phyloP scores from a whole-genome alignment of 1,140 invertebrate species.

The Galendromus occidentalis region DNA sequence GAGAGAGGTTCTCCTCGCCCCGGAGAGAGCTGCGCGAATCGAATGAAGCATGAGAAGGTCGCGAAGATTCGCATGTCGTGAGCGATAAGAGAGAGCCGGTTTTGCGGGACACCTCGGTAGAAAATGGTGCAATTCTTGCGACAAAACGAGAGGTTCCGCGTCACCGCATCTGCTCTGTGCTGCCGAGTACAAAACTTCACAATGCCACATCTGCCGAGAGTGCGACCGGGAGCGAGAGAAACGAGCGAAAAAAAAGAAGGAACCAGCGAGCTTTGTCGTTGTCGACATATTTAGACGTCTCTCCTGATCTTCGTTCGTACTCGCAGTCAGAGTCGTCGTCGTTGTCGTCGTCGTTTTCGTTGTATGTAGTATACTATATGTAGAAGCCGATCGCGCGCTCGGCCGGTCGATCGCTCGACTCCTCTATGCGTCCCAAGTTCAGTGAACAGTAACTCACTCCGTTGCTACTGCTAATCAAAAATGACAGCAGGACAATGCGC shows the following conservation, averaged over 20 bases:
- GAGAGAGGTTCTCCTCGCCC: too few species aligned
- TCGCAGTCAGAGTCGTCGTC: background rate
- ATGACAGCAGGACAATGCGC: constrained; percentile 8
- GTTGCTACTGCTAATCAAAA: constrained; percentile 11
- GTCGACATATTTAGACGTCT: constrained; percentile 9
- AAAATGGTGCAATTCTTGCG: constrained; percentile 9
- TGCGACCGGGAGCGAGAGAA: too few species aligned
- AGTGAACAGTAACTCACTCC: background rate
- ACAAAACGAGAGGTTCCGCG: constrained; percentile 7
- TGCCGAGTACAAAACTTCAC: constrained; percentile 3
- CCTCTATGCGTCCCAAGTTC: background rate
- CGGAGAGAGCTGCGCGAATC: too few species aligned
- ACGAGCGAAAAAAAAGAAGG: too few species aligned
- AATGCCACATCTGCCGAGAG: background rate
- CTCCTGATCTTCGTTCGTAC: background rate
- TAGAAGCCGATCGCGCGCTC: background rate
- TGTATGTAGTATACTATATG: background rate
- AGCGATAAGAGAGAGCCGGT: too few species aligned
- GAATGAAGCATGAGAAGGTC: too few species aligned
- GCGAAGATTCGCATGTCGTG: too few species aligned
- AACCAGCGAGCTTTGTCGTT: background rate
- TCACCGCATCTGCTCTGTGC: constrained; percentile 2
- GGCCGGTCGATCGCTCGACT: too few species aligned
- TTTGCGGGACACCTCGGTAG: background rate
- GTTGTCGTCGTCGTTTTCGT: background rate